phyloP scores from a whole-genome alignment of 1,140 invertebrate species.

The Drosophila sucinea region DNA sequence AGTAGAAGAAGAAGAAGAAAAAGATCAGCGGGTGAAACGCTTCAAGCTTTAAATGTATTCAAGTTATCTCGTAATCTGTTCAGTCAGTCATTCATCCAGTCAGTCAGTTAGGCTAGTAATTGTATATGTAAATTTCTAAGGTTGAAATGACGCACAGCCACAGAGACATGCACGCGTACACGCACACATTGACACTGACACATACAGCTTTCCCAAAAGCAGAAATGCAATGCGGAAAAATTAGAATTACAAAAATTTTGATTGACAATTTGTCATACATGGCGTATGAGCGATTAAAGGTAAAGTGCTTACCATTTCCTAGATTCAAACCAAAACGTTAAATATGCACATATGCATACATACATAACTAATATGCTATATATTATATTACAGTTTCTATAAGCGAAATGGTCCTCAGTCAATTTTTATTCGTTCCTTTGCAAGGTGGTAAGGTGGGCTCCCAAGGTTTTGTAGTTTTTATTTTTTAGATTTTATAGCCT shows the following conservation, averaged over 20 bases:
- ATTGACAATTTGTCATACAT: slow-evolving; percentile 70
- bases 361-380: background rate
- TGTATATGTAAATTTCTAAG: slow-evolving; percentile 56
- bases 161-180: background rate
- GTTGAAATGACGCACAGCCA: slow-evolving; percentile 33
- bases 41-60: slow-evolving; percentile 41
- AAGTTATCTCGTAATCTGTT: slow-evolving; percentile 41
- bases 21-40: slow-evolving; percentile 40
- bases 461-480: too few relatives aligned
- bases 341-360: background rate
- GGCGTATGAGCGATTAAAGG: slow-evolving; percentile 78
- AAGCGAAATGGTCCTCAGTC: background rate
- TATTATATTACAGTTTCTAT: background rate
- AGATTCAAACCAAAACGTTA: slow-evolving; percentile 6
- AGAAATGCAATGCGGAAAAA: slow-evolving; percentile 28
- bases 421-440: background rate
- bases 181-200: background rate
- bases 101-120: slow-evolving; percentile 23
- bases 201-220: slow-evolving; percentile 7
- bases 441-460: too few relatives aligned
- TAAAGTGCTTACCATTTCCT: slow-evolving; percentile 65
- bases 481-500: too few relatives aligned
- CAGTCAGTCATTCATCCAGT: slow-evolving; percentile 29
- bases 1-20: background rate
- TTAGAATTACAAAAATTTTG: slow-evolving; percentile 56